Conservation (phyloP, 1,140 invertebrate species). For the Belonocnema kinseyi region DNA sequence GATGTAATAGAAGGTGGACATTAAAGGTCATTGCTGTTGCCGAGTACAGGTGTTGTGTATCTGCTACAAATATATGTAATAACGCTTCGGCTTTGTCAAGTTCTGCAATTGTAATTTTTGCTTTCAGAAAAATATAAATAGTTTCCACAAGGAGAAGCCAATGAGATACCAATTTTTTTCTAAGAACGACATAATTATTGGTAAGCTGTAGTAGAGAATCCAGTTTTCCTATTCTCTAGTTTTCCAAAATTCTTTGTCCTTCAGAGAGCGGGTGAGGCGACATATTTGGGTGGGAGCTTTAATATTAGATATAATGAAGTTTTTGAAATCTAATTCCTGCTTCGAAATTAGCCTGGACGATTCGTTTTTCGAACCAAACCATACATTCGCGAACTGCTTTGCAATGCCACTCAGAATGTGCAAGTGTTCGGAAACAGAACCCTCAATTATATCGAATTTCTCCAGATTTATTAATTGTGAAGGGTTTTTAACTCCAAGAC, state of each 20-base stretch:
- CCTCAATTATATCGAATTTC: conserved; percentile 43
- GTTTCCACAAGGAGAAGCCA: conserved; percentile 33
- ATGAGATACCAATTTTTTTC: conserved; percentile 35
- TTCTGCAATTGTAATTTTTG: not conserved
- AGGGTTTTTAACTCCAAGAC: conserved; percentile 39
- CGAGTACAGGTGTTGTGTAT: not conserved
- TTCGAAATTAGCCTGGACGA: not conserved
- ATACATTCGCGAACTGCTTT: conserved; percentile 35
- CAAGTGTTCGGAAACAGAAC: conserved; percentile 37
- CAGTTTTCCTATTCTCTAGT: conserved; percentile 17
- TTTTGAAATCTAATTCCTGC: not conserved
- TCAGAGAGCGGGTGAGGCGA: conserved; percentile 36
- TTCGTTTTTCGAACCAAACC: conserved; percentile 24
- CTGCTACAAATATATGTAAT: conserved; percentile 26
- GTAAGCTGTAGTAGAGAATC: conserved; percentile 38
- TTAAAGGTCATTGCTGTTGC: conserved; percentile 40
- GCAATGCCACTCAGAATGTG: conserved; percentile 18
- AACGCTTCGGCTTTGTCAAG: conserved; percentile 6
- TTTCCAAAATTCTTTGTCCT: conserved; percentile 39
- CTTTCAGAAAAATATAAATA: conserved; percentile 18
- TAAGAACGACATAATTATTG: conserved; percentile 31
- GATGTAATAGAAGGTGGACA: conserved; percentile 44
- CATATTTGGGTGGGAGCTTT: conserved; percentile 39
- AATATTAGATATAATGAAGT: conserved; percentile 17
- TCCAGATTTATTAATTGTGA: conserved; percentile 39